Base-by-base conservation (phyloP, 2,113 vertebrate genomes). In the Guaruba guarouba region DNA sequence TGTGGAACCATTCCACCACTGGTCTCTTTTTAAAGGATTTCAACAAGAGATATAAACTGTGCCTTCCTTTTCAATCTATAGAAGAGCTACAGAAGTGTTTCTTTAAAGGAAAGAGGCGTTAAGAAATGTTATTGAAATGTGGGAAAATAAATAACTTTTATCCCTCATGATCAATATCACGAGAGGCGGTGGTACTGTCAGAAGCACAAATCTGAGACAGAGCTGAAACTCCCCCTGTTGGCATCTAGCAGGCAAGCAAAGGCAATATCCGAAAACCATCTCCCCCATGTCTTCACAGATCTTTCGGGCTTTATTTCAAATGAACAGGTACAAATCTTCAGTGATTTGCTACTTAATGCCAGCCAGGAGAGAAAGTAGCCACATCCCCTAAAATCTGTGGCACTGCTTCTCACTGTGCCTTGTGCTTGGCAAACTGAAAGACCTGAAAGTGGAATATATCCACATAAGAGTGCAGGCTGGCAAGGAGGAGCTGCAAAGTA, bases 161-260 rank as follows among this genome's bases (percentile, higher is more conserved):
- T 96, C 88, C 81, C 61, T 77, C 71, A 15, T 85, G 84, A 97
- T 96, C 95, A 93, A 90, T 96, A 96, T 91, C 93, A 81, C 48
- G 59, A 83, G 85, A 91, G 70, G 64, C 31, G 1, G 75, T 39
- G 78, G 79, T 52, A 49, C 31, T 51, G 52, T 62, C 74, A 88
- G 75, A 67, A 75, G 51, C 67, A 75, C 39, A 71, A 91, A 92
- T 76, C 55, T 93, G 92, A 94, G 91, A 87, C 92, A 93, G 95
- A 95, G 78, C 93, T 97, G 94, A 97, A 97, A 97, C 97, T 97
- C 96, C 97, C 95, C 95, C 95, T 97, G 95, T 97, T 96, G 94
- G 95, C 84, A 87, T 31, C 48, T 54, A 46, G 9, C 25, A n/a
- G 49, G 48, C 66, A 76, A 80, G 78, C 86, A 71, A 75, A 39